Conservation (phyloP, 1,140 invertebrate genomes). For the Drosophila bocki region DNA sequence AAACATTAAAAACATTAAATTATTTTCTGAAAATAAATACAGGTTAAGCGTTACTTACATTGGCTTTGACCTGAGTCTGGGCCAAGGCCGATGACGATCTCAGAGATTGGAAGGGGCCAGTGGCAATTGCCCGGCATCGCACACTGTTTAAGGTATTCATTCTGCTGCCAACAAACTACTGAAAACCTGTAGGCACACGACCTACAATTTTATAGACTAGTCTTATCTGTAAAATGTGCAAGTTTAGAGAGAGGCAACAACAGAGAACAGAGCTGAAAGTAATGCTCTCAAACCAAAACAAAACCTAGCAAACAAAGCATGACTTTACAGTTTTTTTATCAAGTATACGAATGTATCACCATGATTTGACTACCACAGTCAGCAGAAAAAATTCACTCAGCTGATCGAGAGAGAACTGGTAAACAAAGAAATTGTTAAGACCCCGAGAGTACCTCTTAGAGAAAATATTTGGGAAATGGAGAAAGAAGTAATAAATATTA, state of each 20-base stretch:
- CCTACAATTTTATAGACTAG: conserved; percentile 13
- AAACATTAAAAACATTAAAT: background rate
- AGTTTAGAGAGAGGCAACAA: background rate
- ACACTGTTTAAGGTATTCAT: conserved; percentile 21
- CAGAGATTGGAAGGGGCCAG: conserved; percentile 6
- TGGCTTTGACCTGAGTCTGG: background rate
- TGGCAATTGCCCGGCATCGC: background rate
- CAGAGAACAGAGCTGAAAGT: background rate
- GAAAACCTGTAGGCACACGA: background rate
- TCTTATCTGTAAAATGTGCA: conserved; percentile 25
- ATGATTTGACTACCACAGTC: conserved; percentile 6
- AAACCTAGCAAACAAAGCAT: conserved; percentile 16
- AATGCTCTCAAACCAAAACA: conserved; percentile 34
- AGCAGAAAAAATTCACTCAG: conserved; percentile 2
- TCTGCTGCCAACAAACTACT: conserved; percentile 11
- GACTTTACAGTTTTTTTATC: conserved; percentile 29
- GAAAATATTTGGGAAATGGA: background rate
- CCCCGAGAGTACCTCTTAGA: background rate
- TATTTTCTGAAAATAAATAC: background rate
- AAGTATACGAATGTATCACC: background rate
- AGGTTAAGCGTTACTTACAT: background rate
- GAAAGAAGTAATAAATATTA: background rate
- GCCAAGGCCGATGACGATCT: conserved; percentile 15
- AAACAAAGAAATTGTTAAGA: background rate
- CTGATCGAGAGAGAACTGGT: background rate